Percentiles rank a stretch among this genome's conserved stretches.
phyloP scores from a whole-genome alignment of 2,888 invertebrate genomes.

The Pyrgus malvae region DNA sequence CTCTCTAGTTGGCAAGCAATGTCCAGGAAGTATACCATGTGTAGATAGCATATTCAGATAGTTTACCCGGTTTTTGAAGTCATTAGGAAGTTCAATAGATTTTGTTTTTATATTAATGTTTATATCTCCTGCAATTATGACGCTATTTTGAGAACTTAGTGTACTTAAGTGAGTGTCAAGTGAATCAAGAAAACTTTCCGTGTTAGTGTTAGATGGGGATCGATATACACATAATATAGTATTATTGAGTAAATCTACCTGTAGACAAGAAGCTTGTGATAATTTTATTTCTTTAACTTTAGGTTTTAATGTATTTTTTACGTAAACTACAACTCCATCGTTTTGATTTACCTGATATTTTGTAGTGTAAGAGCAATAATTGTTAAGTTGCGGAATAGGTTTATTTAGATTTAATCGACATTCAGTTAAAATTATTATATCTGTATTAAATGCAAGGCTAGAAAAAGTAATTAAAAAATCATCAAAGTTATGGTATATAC shows the following conservation, averaged over 20 bases:
- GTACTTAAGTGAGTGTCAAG: neutral
- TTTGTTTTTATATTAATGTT: neutral
- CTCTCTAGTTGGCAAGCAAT: neutral
- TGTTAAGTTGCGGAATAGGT: constrained; percentile 24
- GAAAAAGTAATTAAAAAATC: constrained; percentile 27
- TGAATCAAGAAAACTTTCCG: neutral
- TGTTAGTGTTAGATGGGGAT: neutral
- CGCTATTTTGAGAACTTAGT: neutral
- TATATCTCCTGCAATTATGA: neutral
- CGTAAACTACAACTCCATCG: constrained; percentile 14
- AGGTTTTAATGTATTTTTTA: neutral
- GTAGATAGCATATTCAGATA: neutral
- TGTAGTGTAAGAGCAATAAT: neutral
- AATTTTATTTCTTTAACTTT: constrained; percentile 19
- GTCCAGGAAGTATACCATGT: neutral
- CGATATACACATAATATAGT: neutral
- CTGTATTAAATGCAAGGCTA: constrained; percentile 18
- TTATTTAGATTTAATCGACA: constrained; percentile 26
- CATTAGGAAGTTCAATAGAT: neutral
- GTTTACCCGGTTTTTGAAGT: neutral
- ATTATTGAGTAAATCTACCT: neutral
- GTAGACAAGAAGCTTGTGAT: neutral
- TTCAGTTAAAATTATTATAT: constrained; percentile 31
- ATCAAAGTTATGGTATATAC: constrained; percentile 30
- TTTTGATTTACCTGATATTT: constrained; percentile 7